phyloP scores from a whole-genome alignment of 2,888 invertebrate species.

The Drosophila seclusa region DNA sequence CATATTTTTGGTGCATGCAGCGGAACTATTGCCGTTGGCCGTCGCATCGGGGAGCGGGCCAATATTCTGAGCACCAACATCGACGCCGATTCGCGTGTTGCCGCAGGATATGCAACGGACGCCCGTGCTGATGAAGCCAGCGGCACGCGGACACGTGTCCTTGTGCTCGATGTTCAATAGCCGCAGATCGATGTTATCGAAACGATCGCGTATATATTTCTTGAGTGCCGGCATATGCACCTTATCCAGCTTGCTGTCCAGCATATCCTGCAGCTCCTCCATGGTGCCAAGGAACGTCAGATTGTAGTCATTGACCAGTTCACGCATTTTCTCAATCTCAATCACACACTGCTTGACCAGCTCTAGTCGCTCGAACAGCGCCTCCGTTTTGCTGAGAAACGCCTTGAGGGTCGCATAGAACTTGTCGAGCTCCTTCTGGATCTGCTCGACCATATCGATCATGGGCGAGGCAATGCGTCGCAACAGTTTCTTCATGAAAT shows the following conservation, averaged over 20 bases:
- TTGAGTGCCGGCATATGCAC: conserved; percentile 82
- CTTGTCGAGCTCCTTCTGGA: conserved; percentile 57
- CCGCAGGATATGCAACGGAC: conserved; percentile 81
- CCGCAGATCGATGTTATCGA: conserved; percentile 62
- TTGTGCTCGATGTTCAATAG: conserved; percentile 59
- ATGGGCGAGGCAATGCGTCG: conserved; percentile 76
- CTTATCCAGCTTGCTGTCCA: conserved; percentile 83
- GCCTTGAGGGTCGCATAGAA: conserved; percentile 68
- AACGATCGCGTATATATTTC: conserved; percentile 74
- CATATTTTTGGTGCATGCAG: conserved; percentile 52
- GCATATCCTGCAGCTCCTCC: conserved; percentile 84
- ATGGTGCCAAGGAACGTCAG: conserved; percentile 76
- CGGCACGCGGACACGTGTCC: conserved; percentile 77
- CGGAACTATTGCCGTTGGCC: not conserved
- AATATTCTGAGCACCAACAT: conserved; percentile 54
- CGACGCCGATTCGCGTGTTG: conserved; percentile 68
- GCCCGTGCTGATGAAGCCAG: conserved; percentile 74
- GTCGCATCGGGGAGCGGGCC: conserved; percentile 52
- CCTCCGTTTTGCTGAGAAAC: conserved; percentile 68
- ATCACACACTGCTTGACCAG: conserved; percentile 76
- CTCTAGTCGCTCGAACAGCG: conserved; percentile 73
- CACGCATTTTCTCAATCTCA: conserved; percentile 70
- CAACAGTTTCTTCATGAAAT: conserved; percentile 81
- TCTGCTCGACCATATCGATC: conserved; percentile 69
- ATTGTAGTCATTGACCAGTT: conserved; percentile 59